Evolutionary conservation across 2,888 invertebrate species (phyloP), one percentile per base, ranked within the genome.

Genomic region (Junonia oenone): DNA sequence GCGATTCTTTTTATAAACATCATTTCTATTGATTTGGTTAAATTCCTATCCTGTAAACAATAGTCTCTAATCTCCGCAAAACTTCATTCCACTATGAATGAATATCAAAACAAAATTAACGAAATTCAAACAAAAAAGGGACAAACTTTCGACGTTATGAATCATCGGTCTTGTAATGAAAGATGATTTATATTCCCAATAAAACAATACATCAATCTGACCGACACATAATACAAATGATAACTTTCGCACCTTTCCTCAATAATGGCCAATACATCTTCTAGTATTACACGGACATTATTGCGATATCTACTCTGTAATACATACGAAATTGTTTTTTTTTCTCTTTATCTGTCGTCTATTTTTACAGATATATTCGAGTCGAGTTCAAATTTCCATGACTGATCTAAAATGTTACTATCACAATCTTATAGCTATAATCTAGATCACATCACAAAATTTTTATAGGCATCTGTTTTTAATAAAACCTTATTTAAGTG

Each of bases 221-320:
- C 45, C 11, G 19, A 40, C 19, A 27, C n/a, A 15, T 27, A 45
- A 27, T 45, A 45, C 8, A 27, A 13, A 27, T 45, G 45, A 45
- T 45, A 45, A 45, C 27, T 27, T 45, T 45, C 11, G 45, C 15
- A 27, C 45, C 14, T 27, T 8, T 27, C 35, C 2, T 9, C 45
- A 9, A 13, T 33, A n/a, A 33, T n/a, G 31, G n/a, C 31, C n/a
- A 33, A 33, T 33, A n/a, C 4, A 33, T 33, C 31, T n/a, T n/a
- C 4, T 3, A 2, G 1, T 33, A n/a, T n/a, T 33, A 33, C n/a
- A 33, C n/a, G 31, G n/a, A n/a, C 0, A n/a, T 33, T 33, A n/a
- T 59, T 63, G 66, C 61, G 51, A 61, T 40, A 40, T 11, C 15
- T 38, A 38, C 8, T 9, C 31, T n/a, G n/a, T 33, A n/a, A 33